Evolutionary conservation across 2,888 invertebrate genomes (phyloP), one percentile per base, ranked within the genome.

Genomic region (Luperina testacea): DNA sequence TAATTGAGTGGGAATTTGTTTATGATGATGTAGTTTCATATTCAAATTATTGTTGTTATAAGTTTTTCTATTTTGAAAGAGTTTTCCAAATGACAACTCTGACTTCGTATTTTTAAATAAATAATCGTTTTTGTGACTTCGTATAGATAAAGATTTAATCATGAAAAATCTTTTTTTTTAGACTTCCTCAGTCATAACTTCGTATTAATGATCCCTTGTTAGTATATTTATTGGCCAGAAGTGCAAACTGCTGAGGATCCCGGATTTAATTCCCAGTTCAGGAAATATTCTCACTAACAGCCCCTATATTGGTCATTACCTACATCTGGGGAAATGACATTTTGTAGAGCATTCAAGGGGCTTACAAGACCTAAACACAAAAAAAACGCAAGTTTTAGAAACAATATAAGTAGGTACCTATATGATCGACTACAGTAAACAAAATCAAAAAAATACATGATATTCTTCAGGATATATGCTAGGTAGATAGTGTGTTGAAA

Each of bases 1-100:
- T 86, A 85, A 85, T 86, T 83, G 77, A 70, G 72, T 85, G 82
- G 68, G 76, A 85, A 81, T 74, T 80, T 63, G 27, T 74, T 45
- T 72, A 38, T 64, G 7, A 64, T 48, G 2, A 15, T 7, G 9
- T 27, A 38, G 51, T 79, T 61, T 72, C 15, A n/a, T 65, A 20
- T 32, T 42, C 1, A 63, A 32, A 63, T 63, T 53, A 61, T 51
- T 38, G 2, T 27, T 64, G 17, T 70, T 24, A 17, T 27, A 6
- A 0, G 1, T 38, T 20, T 9, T 72, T 48, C 0, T 48, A 15
- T 51, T 51, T 69, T 51, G 0, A 51, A 24, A 32, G 2, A 32
- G 51, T 9, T 32, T 72, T 27, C 2, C 20, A 0, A 32, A 45
- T 27, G 11, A 27, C n/a, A 9, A 27, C 0, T 13, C 5, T 5